A percentile compares a stretch with the other conserved stretches of the same genome.
phyloP scores from a whole-genome alignment of 1,140 invertebrate species.

The Cheumatopsyche charites region DNA sequence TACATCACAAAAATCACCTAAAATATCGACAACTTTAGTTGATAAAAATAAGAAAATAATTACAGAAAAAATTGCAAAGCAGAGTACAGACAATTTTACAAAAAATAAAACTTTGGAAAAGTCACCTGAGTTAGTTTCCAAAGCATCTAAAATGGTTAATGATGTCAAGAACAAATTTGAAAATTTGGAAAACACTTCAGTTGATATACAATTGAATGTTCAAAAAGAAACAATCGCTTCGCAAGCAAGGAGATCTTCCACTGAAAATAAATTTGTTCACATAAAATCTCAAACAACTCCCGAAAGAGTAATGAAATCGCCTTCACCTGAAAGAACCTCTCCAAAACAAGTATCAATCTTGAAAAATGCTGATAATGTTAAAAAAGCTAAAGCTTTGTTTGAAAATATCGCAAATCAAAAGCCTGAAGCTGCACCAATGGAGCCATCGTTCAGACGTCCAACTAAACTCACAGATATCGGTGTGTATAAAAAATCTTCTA shows the following conservation, averaged over 20 bases:
- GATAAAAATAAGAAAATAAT: conserved; percentile 68
- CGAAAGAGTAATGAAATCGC: background rate
- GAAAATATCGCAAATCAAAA: conserved; percentile 64
- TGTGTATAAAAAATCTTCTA: conserved; percentile 53
- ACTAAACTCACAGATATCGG: conserved; percentile 57
- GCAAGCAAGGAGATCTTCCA: conserved; percentile 40
- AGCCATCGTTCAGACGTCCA: conserved; percentile 49
- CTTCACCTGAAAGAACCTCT: conserved; percentile 37
- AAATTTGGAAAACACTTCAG: conserved; percentile 31
- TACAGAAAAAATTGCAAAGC: conserved; percentile 45
- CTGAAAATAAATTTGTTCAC: conserved; percentile 44
- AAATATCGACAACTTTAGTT: conserved; percentile 64
- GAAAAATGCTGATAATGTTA: conserved; percentile 66
- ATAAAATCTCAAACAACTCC: conserved; percentile 36
- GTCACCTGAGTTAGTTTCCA: conserved; percentile 54
- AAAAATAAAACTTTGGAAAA: conserved; percentile 56
- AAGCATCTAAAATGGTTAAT: conserved; percentile 49
- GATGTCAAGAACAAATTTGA: conserved; percentile 48
- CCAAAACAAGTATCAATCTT: conserved; percentile 54
- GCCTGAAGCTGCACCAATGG: conserved; percentile 46
- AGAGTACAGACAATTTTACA: conserved; percentile 55
- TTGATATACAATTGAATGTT: conserved; percentile 39
- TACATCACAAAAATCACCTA: conserved; percentile 57
- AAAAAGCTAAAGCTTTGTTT: conserved; percentile 70
- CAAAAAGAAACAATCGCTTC: conserved; percentile 46